These are phyloP conservation scores for Vireo altiloquus DNA, from an alignment of 2,113 vertebrate genomes.

Conservation along the genomic window DNA sequence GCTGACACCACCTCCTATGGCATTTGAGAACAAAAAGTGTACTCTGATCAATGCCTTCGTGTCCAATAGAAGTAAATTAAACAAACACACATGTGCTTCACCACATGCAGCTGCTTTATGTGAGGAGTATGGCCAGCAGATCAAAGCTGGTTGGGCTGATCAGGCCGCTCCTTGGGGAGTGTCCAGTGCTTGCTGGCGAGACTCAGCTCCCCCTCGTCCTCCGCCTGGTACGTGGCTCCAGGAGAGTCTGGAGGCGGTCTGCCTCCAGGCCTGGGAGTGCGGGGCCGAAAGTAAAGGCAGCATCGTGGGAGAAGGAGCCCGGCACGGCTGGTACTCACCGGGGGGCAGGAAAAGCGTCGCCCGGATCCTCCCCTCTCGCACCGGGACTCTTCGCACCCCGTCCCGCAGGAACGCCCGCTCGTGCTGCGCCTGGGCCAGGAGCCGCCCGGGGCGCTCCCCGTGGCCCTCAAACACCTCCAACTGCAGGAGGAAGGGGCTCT, in stretches of 20 bases:
- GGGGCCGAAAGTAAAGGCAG: accelerated
- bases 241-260: not conserved
- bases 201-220: not conserved
- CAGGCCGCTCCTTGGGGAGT: not conserved
- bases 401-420: conserved; percentile 66
- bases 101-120: accelerated
- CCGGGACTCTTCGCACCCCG: conserved; percentile 23
- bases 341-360: conserved; percentile 70
- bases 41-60: not conserved
- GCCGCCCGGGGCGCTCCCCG: not conserved
- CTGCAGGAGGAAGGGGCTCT: not conserved
- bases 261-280: not conserved
- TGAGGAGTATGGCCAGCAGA: not conserved
- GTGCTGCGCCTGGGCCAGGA: conserved; percentile 13
- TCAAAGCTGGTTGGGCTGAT: no score
- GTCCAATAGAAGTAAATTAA: no score
- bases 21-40: not conserved
- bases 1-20: not conserved
- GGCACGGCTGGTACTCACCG: not conserved
- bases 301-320: not conserved
- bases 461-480: not conserved
- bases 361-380: conserved; percentile 2
- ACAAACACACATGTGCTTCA: not conserved
- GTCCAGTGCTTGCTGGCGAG: not conserved
- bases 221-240: no score